phyloP scores from a whole-genome alignment of 2,797 vertebrate species.

The Setipinna tenuifilis region DNA sequence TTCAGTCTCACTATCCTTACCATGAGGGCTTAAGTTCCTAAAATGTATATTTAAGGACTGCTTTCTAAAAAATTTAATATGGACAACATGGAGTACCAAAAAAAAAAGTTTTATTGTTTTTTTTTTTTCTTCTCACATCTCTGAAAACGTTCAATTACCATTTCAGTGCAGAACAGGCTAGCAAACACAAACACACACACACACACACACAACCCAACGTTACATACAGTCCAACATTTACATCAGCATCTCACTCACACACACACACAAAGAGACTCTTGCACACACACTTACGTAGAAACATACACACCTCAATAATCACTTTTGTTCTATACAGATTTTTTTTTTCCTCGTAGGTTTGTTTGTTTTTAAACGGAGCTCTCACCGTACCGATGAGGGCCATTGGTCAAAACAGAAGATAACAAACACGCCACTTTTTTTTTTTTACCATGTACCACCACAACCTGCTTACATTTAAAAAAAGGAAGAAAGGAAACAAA shows the following conservation, averaged over 20 bases:
- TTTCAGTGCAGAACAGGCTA: constrained; percentile 81
- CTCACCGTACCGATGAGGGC: not conserved
- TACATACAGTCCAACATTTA: constrained; percentile 34
- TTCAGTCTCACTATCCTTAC: too few relatives aligned
- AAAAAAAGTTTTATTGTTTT: constrained; percentile 77
- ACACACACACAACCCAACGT: constrained; percentile 49
- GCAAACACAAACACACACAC: constrained; percentile 68
- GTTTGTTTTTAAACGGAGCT: not conserved
- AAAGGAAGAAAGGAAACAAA: not conserved
- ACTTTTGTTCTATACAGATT: constrained; percentile 15
- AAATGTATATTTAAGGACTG: too few relatives aligned
- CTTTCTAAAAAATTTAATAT: not conserved
- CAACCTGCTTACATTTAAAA: not conserved
- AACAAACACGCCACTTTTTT: not conserved
- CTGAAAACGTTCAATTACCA: constrained; percentile 73
- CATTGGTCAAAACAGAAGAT: constrained; percentile 9
- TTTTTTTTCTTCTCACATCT: constrained; percentile 55
- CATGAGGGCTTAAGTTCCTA: too few relatives aligned
- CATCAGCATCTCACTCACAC: not conserved
- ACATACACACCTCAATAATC: constrained; percentile 23
- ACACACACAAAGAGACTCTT: constrained; percentile 35
- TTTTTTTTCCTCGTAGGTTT: not conserved
- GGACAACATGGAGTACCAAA: not conserved
- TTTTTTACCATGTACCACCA: not conserved
- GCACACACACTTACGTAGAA: constrained; percentile 26